These are phyloP conservation scores for Altica lythri DNA, from an alignment of 2,888 invertebrate genomes.

Conservation along the genomic window DNA sequence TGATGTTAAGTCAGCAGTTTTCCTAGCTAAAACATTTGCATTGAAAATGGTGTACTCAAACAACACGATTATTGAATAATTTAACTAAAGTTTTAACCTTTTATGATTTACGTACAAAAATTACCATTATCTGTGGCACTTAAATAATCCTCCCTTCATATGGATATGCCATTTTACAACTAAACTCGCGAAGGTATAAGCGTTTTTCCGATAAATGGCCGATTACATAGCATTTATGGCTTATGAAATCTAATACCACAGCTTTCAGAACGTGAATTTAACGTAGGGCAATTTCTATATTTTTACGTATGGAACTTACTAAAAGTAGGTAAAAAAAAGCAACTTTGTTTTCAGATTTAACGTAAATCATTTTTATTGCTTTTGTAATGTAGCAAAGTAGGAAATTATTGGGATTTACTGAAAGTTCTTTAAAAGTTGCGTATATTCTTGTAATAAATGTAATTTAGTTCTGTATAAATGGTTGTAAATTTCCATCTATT, in stretches of 20 bases:
- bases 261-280: conserved; percentile 17
- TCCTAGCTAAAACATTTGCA: too few relatives aligned
- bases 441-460: too few relatives aligned
- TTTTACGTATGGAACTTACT: conserved; percentile 20
- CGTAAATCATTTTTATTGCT: conserved; percentile 23
- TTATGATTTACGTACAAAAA: conserved; percentile 8
- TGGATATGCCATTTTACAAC: conserved; percentile 25
- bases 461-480: too few relatives aligned
- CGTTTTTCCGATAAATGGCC: conserved; percentile 26
- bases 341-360: conserved; percentile 1
- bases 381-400: conserved; percentile 4
- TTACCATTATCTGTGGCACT: conserved; percentile 16
- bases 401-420: conserved; percentile 2
- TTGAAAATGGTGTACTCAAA: too few relatives aligned
- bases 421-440: too few relatives aligned
- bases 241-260: conserved; percentile 25
- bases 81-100: conserved; percentile 1
- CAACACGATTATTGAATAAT: too few relatives aligned
- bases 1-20: too few relatives aligned
- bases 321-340: conserved; percentile 11
- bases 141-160: conserved; percentile 12
- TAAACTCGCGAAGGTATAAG: conserved; percentile 24
- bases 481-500: too few relatives aligned
- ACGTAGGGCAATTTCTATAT: conserved; percentile 9
- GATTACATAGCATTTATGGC: conserved; percentile 26